A percentile compares a stretch with the other conserved stretches of the same genome.
Conservation (phyloP, 2,113 vertebrate genomes). For the Andinoacara biseriatus region DNA sequence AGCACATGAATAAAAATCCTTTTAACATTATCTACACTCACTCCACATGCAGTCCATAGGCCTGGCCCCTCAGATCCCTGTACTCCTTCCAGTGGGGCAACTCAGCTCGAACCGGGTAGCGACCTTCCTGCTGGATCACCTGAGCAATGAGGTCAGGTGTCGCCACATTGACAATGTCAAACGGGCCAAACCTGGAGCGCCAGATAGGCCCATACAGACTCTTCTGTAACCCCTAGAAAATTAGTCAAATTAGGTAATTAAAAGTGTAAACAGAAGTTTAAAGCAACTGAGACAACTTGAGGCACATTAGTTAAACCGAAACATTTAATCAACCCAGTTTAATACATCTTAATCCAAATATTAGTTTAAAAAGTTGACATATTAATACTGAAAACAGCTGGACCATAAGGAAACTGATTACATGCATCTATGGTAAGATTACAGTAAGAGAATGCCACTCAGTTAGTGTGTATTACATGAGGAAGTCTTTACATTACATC, state of each 20-base stretch:
- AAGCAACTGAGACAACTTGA: background rate
- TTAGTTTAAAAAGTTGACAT: no score
- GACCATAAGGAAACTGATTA: no score
- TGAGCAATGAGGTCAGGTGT: constrained; percentile 76
- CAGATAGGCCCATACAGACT: constrained; percentile 81
- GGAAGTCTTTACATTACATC: no score
- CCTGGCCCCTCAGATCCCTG: constrained; percentile 79
- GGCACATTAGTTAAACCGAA: background rate
- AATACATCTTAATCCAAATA: background rate
- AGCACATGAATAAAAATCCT: background rate
- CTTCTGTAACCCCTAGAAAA: constrained; percentile 71
- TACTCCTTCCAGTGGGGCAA: constrained; percentile 84
- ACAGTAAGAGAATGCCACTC: no score
- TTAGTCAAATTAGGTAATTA: background rate
- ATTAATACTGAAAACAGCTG: no score
- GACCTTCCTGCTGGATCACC: constrained; percentile 81
- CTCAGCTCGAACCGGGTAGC: constrained; percentile 71
- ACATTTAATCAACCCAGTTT: background rate
- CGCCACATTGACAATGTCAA: constrained; percentile 80
- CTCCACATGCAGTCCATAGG: constrained; percentile 82
- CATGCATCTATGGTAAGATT: no score
- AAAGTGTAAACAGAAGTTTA: background rate
- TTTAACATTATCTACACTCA: constrained; percentile 55
- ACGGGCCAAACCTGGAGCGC: constrained; percentile 77
- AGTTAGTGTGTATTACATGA: no score